Evolutionary conservation across 2,797 vertebrate genomes (phyloP), one percentile per base, ranked within the genome.

Genomic region (Rhabdophis nuchalis): DNA sequence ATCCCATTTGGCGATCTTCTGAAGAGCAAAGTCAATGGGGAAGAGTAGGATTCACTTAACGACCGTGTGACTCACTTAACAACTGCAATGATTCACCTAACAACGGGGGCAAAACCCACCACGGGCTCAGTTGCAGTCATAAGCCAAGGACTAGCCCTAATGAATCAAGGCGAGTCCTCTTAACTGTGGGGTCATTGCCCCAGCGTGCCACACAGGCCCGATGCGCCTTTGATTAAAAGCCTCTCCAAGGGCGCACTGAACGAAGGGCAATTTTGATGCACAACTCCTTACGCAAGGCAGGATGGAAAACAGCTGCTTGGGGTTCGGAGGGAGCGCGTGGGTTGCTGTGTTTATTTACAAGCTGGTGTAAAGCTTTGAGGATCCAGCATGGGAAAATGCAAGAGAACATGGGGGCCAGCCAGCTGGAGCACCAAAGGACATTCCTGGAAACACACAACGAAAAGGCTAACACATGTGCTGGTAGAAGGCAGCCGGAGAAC

Each of bases 281-380:
- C 52, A 85, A 52, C 60, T 57, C 7, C 11, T 90, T 88, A 68
- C 54, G 46, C 32, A 93, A 86, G 3, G 56, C 82, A 11, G 41
- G 90, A 93, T 93, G 92, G 92, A n/a, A 93, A 90, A 90, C 92
- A 93, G 89, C 92, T 93, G 92, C 68, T 85, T 52, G 10, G 32
- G 23, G 10, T 4, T 16, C 4, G 1, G 20, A 5, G 27, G 50
- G 27, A 27, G 5, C 4, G 3, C 10, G 54, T 82, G 72, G 57
- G 61, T 87, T 72, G 50, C 85, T 87, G 12, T 87, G 77, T 77
- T 90, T 87, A 87, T 88, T 91, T 77, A 82, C 61, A 77, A 87
- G 54, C 60, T 57, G 87, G 85, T 77, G 85, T 58, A 86, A 58
- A 92, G n/a, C 60, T 87, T 92, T 52, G 60, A 90, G 77, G 60